Evolutionary conservation across 2,113 vertebrate genomes (phyloP).

Genomic region (Poeciliopsis retropinna): DNA sequence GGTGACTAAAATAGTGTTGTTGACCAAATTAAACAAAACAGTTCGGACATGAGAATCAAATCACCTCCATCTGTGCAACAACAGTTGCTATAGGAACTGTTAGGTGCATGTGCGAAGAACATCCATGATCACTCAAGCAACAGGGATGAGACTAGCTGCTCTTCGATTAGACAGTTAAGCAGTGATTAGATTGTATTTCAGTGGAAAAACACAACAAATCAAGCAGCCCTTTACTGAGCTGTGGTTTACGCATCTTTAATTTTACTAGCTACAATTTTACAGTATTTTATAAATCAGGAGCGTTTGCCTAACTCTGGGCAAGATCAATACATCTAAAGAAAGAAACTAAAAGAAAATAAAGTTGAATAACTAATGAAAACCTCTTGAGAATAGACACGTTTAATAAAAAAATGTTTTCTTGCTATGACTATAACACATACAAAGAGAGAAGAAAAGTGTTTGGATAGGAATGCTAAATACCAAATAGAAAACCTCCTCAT

Average conservation of each 20-base stretch:
- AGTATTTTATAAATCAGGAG: not conserved
- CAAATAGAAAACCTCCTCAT: not conserved
- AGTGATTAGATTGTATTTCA: slow-evolving; percentile 17
- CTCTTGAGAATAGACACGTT: not conserved
- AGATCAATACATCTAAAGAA: not conserved
- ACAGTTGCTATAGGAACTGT: slow-evolving; percentile 45
- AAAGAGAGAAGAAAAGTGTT: not conserved
- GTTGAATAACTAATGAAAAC: not conserved
- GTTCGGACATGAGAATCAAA: not conserved
- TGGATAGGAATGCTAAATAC: not conserved
- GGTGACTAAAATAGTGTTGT: not conserved
- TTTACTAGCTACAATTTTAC: not conserved
- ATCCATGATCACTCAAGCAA: slow-evolving; percentile 21
- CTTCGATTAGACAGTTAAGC: slow-evolving; percentile 22
- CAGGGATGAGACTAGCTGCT: slow-evolving; percentile 8
- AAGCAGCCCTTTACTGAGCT: slow-evolving; percentile 13
- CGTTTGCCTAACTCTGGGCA: not conserved
- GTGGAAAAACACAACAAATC: slow-evolving; percentile 13
- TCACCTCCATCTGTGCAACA: slow-evolving; percentile 9
- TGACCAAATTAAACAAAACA: not conserved
- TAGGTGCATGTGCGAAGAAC: slow-evolving; percentile 14
- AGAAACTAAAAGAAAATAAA: not conserved
- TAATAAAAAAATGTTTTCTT: not conserved
- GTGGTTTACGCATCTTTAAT: not conserved
- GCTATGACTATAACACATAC: not conserved